Conservation (phyloP, 2,797 vertebrate species). For the Alca torda region DNA sequence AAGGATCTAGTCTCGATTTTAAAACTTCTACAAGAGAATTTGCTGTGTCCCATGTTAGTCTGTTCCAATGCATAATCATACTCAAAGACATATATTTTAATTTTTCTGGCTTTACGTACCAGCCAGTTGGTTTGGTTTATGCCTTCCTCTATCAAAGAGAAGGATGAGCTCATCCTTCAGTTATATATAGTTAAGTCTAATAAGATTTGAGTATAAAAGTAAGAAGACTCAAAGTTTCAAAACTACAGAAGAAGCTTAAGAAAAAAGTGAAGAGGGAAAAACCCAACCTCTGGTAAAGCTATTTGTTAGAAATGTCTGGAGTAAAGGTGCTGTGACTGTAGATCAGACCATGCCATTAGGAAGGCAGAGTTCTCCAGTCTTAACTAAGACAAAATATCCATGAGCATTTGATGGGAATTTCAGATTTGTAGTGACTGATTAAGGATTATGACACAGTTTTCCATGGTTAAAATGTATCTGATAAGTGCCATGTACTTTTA, state of each 20-base stretch:
- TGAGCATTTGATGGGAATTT: background rate
- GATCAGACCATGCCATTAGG: background rate
- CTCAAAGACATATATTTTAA: background rate
- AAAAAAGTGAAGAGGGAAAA: background rate
- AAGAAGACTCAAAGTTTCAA: background rate
- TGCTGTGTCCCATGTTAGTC: background rate
- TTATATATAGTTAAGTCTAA: background rate
- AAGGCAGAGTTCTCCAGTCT: background rate
- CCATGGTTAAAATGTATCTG: background rate
- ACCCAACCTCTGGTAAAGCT: background rate
- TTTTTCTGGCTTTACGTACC: background rate
- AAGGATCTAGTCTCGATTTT: background rate
- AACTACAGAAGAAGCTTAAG: background rate
- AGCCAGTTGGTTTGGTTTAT: background rate
- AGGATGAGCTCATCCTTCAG: background rate
- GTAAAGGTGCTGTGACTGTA: background rate
- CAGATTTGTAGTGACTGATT: background rate
- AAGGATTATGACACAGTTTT: background rate
- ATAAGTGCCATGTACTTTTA: background rate
- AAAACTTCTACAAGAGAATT: background rate
- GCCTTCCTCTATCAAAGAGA: background rate
- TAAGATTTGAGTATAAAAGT: background rate
- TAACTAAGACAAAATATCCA: background rate
- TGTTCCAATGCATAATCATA: background rate
- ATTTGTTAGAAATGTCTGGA: background rate